Evolutionary conservation across 2,797 vertebrate species (phyloP).

Genomic region (Peromyscus nudipes): DNA sequence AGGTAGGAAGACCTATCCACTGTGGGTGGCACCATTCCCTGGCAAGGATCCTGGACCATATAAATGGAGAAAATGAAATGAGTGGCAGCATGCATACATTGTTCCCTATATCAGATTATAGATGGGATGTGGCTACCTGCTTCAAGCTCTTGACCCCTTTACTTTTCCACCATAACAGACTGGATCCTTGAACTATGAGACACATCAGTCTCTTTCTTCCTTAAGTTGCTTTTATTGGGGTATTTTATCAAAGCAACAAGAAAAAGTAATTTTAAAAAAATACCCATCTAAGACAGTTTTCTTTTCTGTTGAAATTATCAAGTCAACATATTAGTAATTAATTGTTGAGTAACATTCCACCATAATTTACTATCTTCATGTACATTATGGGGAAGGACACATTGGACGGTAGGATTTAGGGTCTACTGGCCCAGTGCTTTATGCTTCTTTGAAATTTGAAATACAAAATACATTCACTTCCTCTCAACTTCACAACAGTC

Average conservation of each 20-base stretch:
- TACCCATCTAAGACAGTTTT: background rate
- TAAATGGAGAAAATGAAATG: background rate
- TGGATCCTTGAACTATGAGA: background rate
- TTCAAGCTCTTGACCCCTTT: background rate
- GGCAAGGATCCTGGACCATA: background rate
- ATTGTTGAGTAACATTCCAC: background rate
- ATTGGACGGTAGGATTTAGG: background rate
- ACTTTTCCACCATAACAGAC: background rate
- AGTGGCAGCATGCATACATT: background rate
- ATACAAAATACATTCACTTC: background rate
- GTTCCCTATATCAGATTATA: background rate
- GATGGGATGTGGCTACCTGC: background rate
- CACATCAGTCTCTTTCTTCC: background rate
- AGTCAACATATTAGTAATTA: background rate
- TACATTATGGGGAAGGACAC: background rate
- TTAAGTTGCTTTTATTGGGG: background rate
- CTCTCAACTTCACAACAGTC: background rate
- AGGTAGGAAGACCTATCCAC: background rate
- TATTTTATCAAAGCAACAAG: background rate
- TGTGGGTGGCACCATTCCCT: background rate
- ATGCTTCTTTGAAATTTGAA: background rate
- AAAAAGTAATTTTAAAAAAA: background rate
- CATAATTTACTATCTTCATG: background rate
- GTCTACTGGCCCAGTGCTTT: background rate
- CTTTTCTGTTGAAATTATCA: background rate